These are phyloP conservation scores for Drosophila baimaii DNA, from an alignment of 1,140 invertebrate genomes.

Conservation along the genomic window DNA sequence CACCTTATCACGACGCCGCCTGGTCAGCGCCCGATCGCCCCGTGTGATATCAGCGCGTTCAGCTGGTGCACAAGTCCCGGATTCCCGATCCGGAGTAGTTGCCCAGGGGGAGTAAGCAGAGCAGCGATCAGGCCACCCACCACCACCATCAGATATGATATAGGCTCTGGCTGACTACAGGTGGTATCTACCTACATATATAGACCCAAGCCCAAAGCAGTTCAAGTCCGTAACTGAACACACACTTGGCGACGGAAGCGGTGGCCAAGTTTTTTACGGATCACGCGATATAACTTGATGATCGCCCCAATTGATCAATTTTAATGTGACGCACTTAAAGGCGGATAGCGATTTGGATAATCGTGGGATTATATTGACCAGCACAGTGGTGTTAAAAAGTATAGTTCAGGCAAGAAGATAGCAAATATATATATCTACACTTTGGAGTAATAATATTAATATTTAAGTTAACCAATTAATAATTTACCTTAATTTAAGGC, in stretches of 20 bases:
- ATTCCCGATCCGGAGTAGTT: not conserved
- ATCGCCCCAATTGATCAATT: slow-evolving; percentile 44
- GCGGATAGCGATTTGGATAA: slow-evolving; percentile 30
- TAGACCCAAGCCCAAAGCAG: not conserved
- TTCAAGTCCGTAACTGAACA: slow-evolving; percentile 1
- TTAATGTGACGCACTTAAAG: slow-evolving; percentile 25
- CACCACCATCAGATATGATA: slow-evolving; percentile 28
- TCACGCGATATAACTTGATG: slow-evolving; percentile 31
- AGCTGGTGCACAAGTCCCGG: slow-evolving; percentile 28
- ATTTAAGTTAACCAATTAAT: no score
- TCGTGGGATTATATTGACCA: slow-evolving; percentile 4
- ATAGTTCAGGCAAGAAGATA: no score
- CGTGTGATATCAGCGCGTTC: slow-evolving; percentile 16
- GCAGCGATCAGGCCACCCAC: slow-evolving; percentile 37
- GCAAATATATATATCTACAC: no score
- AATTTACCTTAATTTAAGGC: no score
- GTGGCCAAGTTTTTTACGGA: not conserved
- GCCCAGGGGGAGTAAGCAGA: not conserved
- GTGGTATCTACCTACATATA: slow-evolving; percentile 18
- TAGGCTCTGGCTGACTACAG: not conserved
- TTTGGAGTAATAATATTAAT: no score
- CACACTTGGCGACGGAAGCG: slow-evolving; percentile 29
- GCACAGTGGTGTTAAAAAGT: not conserved
- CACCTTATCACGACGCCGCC: slow-evolving; percentile 30
- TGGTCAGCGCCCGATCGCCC: slow-evolving; percentile 33